phyloP scores from a whole-genome alignment of 1,140 invertebrate species.

The Dreissena polymorpha region DNA sequence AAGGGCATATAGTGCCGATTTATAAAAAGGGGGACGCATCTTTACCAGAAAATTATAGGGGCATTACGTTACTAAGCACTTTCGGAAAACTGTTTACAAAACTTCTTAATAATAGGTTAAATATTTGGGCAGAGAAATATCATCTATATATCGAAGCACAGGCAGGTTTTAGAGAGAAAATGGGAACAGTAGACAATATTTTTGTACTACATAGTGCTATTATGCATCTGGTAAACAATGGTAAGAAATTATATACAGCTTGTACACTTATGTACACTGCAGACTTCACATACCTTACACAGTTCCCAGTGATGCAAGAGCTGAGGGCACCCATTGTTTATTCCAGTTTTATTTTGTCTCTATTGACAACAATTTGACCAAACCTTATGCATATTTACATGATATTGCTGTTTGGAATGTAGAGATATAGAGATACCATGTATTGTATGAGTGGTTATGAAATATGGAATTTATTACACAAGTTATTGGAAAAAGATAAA shows the following conservation, averaged over 20 bases:
- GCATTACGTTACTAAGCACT: slow-evolving; percentile 27
- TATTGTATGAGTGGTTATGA: no score
- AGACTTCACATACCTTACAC: no score
- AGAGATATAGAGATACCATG: no score
- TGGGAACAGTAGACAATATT: slow-evolving; percentile 11
- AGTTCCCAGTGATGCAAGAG: no score
- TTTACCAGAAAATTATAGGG: slow-evolving; percentile 30
- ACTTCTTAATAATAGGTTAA: slow-evolving; percentile 47
- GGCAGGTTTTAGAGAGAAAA: slow-evolving; percentile 7
- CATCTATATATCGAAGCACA: slow-evolving; percentile 5
- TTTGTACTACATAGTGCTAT: slow-evolving; percentile 29
- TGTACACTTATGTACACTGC: no score
- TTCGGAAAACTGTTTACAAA: slow-evolving; percentile 31
- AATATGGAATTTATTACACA: no score
- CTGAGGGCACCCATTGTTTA: no score
- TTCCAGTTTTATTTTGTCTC: no score
- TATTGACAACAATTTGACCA: no score
- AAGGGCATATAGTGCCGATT: slow-evolving; percentile 21
- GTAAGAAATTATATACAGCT: slow-evolving; percentile 11
- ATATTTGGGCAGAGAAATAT: slow-evolving; percentile 27
- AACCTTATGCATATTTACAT: no score
- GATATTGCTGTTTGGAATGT: no score
- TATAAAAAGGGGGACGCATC: slow-evolving; percentile 30
- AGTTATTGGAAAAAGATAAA: no score
- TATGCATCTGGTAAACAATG: slow-evolving; percentile 11